phyloP scores from a whole-genome alignment of 2,888 invertebrate genomes.

The Chymomyza amoena region DNA sequence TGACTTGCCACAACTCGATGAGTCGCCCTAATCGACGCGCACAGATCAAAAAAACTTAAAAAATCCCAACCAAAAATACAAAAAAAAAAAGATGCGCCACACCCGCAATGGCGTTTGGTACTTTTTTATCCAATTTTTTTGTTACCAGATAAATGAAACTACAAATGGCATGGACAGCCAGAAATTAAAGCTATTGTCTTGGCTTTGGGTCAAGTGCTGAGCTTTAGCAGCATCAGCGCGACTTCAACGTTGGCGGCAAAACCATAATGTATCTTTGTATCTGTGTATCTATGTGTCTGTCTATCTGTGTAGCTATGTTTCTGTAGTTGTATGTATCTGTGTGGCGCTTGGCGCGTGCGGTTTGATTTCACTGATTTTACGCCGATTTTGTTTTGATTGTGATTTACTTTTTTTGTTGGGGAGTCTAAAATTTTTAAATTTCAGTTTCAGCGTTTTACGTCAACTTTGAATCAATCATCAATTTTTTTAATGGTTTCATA shows the following conservation, averaged over 20 bases:
- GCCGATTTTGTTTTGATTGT: constrained; percentile 20
- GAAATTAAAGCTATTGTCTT: constrained; percentile 67
- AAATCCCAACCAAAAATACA: constrained; percentile 16
- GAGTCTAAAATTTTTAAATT: too few species aligned
- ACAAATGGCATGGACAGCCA: constrained; percentile 50
- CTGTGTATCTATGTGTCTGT: too few species aligned
- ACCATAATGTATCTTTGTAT: too few species aligned
- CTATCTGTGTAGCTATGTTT: too few species aligned
- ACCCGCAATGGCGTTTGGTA: constrained; percentile 46
- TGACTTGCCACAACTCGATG: constrained; percentile 28
- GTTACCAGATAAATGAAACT: constrained; percentile 29
- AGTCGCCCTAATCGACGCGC: constrained; percentile 56
- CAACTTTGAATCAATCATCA: too few species aligned
- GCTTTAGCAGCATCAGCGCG: not conserved
- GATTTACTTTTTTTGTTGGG: not conserved
- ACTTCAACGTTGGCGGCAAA: not conserved
- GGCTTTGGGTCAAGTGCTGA: constrained; percentile 67
- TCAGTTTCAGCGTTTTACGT: too few species aligned
- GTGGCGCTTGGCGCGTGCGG: constrained; percentile 51
- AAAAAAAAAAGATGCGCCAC: constrained; percentile 61
- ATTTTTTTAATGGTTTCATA: too few species aligned
- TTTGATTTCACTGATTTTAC: constrained; percentile 41
- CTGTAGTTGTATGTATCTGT: constrained; percentile 13
- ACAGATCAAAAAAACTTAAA: constrained; percentile 54
- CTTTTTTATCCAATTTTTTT: not conserved